phyloP scores from a whole-genome alignment of 2,888 invertebrate species.

The Polydrusus cervinus region DNA sequence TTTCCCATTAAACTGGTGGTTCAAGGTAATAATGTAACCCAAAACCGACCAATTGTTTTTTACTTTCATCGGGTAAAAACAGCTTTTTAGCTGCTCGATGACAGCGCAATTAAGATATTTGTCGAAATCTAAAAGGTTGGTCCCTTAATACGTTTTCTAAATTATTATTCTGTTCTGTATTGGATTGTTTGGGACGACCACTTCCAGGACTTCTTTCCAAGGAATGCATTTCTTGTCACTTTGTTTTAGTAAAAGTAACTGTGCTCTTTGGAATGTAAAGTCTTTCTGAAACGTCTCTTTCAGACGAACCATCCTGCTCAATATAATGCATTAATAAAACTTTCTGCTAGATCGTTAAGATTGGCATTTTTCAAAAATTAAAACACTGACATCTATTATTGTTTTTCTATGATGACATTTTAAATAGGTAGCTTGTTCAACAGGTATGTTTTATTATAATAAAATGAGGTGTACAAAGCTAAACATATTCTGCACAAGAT shows the following conservation, averaged over 20 bases:
- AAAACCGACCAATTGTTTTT: not conserved
- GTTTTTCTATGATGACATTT: not conserved
- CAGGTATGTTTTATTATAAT: not conserved
- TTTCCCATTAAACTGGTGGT: not conserved
- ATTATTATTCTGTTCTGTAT: not conserved
- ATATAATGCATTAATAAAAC: conserved; percentile 3
- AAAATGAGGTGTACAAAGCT: not conserved
- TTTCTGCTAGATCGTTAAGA: not conserved
- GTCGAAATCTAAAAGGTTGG: not conserved
- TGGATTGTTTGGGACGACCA: not conserved
- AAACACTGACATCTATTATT: not conserved
- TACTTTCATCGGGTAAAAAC: not conserved
- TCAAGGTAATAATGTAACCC: not conserved
- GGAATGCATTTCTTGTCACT: not conserved
- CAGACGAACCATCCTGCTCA: not conserved
- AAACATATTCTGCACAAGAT: not conserved
- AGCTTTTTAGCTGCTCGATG: not conserved
- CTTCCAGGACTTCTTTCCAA: not conserved
- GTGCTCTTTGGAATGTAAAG: conserved; percentile 2
- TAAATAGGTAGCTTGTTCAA: not conserved
- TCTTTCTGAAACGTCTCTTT: not conserved
- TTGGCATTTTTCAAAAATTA: not conserved
- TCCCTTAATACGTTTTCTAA: not conserved
- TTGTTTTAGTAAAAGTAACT: not conserved
- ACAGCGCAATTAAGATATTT: not conserved